Percentiles rank a stretch among this genome's conserved stretches.
Conservation (phyloP, 2,113 vertebrate species). For the Arizona elegans region DNA sequence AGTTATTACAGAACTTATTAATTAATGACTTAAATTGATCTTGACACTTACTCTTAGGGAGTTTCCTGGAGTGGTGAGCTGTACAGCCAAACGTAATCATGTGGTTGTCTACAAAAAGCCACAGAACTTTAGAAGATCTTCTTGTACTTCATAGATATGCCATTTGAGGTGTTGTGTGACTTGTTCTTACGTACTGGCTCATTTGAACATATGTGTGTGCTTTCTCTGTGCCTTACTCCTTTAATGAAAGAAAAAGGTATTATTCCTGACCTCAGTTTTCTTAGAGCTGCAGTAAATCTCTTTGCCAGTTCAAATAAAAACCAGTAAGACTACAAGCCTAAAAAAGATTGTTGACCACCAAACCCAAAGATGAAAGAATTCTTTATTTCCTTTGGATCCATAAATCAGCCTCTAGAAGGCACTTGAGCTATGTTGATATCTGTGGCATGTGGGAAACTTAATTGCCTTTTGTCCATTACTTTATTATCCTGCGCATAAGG, state of each 20-base stretch:
- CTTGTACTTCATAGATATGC: conserved; percentile 3
- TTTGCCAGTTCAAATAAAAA: conserved; percentile 33
- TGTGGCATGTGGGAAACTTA: conserved; percentile 32
- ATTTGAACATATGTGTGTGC: conserved; percentile 30
- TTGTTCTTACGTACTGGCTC: conserved; percentile 51
- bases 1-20: conserved; percentile 49
- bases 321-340: conserved; percentile 35
- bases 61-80: conserved; percentile 42
- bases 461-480: conserved; percentile 28
- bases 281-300: conserved; percentile 46
- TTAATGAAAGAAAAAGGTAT: conserved; percentile 46
- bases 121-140: conserved; percentile 17
- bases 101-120: conserved; percentile 37
- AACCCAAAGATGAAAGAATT: conserved; percentile 48
- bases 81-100: conserved; percentile 27
- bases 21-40: conserved; percentile 55
- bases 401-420: conserved; percentile 52
- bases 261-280: conserved; percentile 51
- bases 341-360: conserved; percentile 41
- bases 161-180: conserved; percentile 44
- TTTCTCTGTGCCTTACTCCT: conserved; percentile 9
- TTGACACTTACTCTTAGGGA: conserved; percentile 53
- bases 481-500: conserved; percentile 18
- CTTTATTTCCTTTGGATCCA: conserved; percentile 16
- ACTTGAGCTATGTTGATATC: conserved; percentile 49